Evolutionary conservation across 2,888 invertebrate species (phyloP), one percentile per base, ranked within the genome.

Genomic region (Leptogaster cylindrica): DNA sequence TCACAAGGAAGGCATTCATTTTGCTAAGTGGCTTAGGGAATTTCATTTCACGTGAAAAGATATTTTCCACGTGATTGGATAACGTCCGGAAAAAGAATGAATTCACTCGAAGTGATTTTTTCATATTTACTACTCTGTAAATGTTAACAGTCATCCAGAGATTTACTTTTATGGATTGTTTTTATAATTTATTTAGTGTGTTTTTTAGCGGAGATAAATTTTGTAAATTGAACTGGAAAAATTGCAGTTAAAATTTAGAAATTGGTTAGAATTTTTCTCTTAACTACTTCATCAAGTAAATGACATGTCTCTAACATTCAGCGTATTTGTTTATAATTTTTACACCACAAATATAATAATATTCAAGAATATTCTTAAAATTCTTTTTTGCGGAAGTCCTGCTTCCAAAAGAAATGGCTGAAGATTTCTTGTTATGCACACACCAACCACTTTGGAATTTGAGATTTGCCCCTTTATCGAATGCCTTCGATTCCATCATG

Each of bases 1-100:
- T 44, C 68, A 68, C 66, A 72, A n/a, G 74, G 73, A 74, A 73
- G 70, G 72, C 73, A 74, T 79, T 78, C 78, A 78, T 79, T 79
- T 76, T 68, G 74, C 74, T 76, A 78, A 78, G 78, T 78, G 79
- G 74, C 72, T 69, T 51, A 61, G 70, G 71, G 71, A 70, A 67
- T 67, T 67, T 72, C 71, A 72, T 50, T 61, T 63, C 36, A 48
- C 27, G 50, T 71, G 70, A 74, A 73, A 73, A 74, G 73, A 73
- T 72, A 74, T 73, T 74, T 78, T 76, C 74, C 74, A 75, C 72
- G 71, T 76, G 75, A 77, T 77, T 76, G 76, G 70, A 23, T 50
- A 69, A 69, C 66, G 68, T 6, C 12, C 25, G 14, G 7, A 31
- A 31, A 50, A 23, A 33, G 18, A 52, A n/a, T n/a, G 10, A 10